phyloP scores from a whole-genome alignment of 1,140 invertebrate genomes.

The Lepidurus apus region DNA sequence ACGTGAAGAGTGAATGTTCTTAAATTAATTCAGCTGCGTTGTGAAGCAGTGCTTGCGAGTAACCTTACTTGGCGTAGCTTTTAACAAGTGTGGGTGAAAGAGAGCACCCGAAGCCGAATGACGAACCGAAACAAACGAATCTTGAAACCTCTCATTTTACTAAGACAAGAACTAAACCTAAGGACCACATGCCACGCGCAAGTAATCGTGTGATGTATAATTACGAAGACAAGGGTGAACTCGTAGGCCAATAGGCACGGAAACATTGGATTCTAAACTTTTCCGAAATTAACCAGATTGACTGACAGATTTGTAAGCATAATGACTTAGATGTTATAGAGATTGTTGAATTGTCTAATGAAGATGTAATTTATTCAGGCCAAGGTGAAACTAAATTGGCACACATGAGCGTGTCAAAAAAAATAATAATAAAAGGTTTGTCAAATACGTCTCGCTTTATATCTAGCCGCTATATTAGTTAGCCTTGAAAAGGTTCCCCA shows the following conservation, averaged over 20 bases:
- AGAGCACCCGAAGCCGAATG: neutral
- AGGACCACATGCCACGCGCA: neutral
- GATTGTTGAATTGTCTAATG: neutral
- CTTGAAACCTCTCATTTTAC: neutral
- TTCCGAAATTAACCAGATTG: neutral
- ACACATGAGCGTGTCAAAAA: neutral
- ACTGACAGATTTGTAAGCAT: conserved; percentile 1
- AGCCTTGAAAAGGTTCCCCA: neutral
- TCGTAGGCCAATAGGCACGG: neutral
- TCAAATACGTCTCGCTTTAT: neutral
- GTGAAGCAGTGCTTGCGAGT: neutral
- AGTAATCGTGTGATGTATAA: neutral
- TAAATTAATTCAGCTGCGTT: neutral
- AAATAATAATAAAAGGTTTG: neutral
- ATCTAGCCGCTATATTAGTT: neutral
- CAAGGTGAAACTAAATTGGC: conserved; percentile 3
- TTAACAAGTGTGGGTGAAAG: neutral
- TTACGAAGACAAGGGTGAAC: neutral
- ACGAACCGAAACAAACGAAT: neutral
- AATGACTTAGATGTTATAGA: neutral
- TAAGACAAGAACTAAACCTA: neutral
- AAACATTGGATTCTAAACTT: neutral
- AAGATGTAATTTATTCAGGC: conserved; percentile 15
- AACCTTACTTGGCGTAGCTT: conserved; percentile 11
- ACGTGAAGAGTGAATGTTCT: neutral